Base-by-base conservation (phyloP, 2,113 vertebrate species). In the Genyomyrus donnyi region DNA sequence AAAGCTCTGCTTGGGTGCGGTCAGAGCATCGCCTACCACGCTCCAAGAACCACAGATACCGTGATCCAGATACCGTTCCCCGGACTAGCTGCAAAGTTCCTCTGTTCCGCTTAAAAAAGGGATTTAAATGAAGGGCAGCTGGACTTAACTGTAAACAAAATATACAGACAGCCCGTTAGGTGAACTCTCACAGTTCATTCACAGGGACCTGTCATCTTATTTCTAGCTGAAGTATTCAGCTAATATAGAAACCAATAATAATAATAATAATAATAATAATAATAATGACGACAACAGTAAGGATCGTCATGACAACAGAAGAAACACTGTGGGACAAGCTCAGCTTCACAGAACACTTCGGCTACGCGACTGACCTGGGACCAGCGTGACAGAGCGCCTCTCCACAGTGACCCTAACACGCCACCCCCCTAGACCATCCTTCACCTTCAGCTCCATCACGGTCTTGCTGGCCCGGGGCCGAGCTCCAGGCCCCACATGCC, bases 261-360 rank as follows among this genome's bases (percentile, higher is more conserved):
- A 90, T 35, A 80, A 3, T 45, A 90, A 85, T 74, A 53, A 39
- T 62, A 77, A 90, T 89, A 27, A 88, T 46, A 88, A 48, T 74
- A 70, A 90, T 90, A 17, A 87, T 13, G 48, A 58, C 85, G 66
- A 90, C 88, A 31, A 88, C 3, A 90, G 24, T 50, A 9, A 88
- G 46, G 27, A 39, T 70, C 58, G 15, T 48, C 93, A 91, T 90
- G 90, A 56, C 90, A 49, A 48, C 62, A 70, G 84, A 92, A 87
- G 92, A 93, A 92, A 92, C 88, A 90, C 9, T 91, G 62, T 91
- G 92, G 48, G 84, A n/a, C 90, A 52, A 90, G 91, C 90, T 92
- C 88, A 90, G 92, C 52, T 62, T 58, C 52, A 62, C 13, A 85
- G 88, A 91, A 90, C 90, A 90, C 88, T 3, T 84, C 31, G 48